These are phyloP conservation scores for Scolanthus callimorphus DNA, from an alignment of 92 coral and sea anemone species.

Conservation along the genomic window DNA sequence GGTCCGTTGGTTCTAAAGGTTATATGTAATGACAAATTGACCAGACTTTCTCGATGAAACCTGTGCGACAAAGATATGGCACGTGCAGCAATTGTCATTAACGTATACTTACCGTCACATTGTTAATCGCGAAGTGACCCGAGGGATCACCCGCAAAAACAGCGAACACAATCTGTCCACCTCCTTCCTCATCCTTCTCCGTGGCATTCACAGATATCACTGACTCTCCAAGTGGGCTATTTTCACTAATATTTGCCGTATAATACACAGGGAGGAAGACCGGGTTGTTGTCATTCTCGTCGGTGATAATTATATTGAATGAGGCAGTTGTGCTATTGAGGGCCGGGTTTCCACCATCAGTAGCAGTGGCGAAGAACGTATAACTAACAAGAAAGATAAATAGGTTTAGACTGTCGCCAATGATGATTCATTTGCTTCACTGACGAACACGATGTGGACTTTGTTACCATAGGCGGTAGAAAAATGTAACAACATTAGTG, in stretches of 20 bases:
- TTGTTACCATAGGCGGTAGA: too few species aligned
- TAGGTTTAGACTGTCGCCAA: too few species aligned
- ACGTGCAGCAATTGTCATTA: too few species aligned
- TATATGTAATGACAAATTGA: too few species aligned
- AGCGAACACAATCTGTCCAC: constrained; percentile 36
- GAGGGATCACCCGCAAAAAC: constrained; percentile 37
- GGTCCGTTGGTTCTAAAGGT: too few species aligned
- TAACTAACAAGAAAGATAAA: too few species aligned
- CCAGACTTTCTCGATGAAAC: too few species aligned
- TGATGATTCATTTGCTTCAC: too few species aligned
- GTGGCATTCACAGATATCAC: constrained; percentile 53
- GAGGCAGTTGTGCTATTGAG: constrained; percentile 48
- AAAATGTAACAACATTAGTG: too few species aligned
- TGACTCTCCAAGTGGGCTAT: constrained; percentile 15
- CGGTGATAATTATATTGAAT: constrained; percentile 49
- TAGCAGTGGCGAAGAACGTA: constrained; percentile 49
- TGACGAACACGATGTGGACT: too few species aligned
- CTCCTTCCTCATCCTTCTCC: constrained; percentile 55
- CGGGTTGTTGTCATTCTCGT: constrained; percentile 71
- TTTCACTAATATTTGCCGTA: constrained; percentile 47
- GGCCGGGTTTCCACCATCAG: constrained; percentile 60
- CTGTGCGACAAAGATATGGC: too few species aligned
- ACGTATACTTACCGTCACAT: constrained; percentile 51
- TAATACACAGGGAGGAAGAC: constrained; percentile 56
- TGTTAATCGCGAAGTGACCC: constrained; percentile 34